Evolutionary conservation across 2,113 vertebrate genomes (phyloP).

Genomic region (Chauna torquata): DNA sequence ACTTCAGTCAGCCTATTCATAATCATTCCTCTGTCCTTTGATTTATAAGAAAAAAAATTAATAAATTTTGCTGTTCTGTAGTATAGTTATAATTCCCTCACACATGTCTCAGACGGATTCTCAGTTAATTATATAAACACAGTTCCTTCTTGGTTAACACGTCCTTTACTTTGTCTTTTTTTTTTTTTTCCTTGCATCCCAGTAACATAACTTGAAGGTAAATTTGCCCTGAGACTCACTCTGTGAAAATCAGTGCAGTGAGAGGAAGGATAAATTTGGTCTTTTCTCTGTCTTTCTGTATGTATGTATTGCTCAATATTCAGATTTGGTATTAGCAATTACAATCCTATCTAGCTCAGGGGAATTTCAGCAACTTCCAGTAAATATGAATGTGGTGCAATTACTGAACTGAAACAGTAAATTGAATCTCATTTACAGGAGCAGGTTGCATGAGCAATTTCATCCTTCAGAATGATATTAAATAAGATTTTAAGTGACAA

Average conservation of each 20-base stretch:
- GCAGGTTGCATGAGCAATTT: not conserved
- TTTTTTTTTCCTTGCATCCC: not conserved
- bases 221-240: not conserved
- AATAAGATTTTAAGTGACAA: not conserved
- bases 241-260: not conserved
- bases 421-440: not conserved
- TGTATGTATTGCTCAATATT: not conserved
- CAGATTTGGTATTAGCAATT: not conserved
- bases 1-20: not conserved
- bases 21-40: not conserved
- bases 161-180: not conserved
- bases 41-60: not conserved
- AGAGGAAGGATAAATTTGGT: not conserved
- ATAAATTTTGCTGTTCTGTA: not conserved
- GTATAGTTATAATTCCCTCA: not conserved
- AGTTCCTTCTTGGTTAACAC: not conserved
- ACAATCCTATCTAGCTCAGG: not conserved
- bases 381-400: not conserved
- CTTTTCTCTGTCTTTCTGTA: not conserved
- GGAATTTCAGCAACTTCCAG: not conserved
- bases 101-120: not conserved
- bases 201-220: not conserved
- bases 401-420: not conserved
- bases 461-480: not conserved
- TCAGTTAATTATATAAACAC: not conserved